These are phyloP conservation scores for Spongilla lacustris DNA, from an alignment of 37 sponge, comb jelly and placozoan genomes.

Conservation along the genomic window DNA sequence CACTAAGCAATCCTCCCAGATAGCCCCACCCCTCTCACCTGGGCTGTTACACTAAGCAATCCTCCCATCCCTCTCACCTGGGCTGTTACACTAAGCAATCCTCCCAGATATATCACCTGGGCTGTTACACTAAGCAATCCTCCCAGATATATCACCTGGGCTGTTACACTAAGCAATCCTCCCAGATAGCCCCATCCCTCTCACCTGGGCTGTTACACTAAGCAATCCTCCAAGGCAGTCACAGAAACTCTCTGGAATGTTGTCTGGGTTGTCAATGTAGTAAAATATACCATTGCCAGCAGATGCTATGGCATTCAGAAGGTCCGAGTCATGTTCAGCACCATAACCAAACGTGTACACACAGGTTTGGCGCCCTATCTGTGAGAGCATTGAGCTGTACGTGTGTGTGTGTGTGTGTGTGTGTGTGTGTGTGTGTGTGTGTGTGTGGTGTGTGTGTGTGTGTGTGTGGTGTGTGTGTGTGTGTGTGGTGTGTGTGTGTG, in stretches of 20 bases:
- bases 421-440: neutral
- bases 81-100: too few species aligned
- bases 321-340: conserved; percentile 80
- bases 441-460: neutral
- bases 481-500: neutral
- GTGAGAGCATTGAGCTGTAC: conserved; percentile 75
- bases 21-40: conserved; percentile 65
- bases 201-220: conserved; percentile 93
- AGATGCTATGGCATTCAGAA: conserved; percentile 71
- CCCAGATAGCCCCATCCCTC: conserved; percentile 53
- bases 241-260: conserved; percentile 95
- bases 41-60: neutral
- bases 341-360: conserved; percentile 96
- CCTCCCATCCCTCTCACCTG: neutral
- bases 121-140: conserved; percentile 96
- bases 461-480: neutral
- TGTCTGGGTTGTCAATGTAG: conserved; percentile 87
- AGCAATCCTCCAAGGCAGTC: conserved; percentile 96
- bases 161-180: conserved; percentile 90
- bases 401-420: neutral
- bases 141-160: too few species aligned
- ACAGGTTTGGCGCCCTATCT: conserved; percentile 85
- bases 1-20: too few species aligned
- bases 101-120: too few species aligned
- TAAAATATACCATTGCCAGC: conserved; percentile 94